Evolutionary conservation across 2,113 vertebrate species (phyloP).

Genomic region (Callithrix jacchus): DNA sequence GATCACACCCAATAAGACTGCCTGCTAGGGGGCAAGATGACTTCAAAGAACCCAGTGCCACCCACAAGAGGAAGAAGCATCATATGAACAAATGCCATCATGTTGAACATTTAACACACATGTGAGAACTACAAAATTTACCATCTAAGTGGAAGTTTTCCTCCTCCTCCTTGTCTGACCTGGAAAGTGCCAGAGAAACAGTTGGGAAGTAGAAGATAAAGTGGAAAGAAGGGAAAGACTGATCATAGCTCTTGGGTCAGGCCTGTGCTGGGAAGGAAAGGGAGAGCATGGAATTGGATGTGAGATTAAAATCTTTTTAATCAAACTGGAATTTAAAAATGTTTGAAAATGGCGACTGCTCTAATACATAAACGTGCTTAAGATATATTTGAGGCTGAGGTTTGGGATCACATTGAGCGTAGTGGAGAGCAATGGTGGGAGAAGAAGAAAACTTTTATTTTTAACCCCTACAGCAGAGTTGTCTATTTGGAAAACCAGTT

Average conservation of each 20-base stretch:
- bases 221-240: background rate
- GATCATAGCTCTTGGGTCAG: background rate
- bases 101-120: background rate
- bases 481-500: background rate
- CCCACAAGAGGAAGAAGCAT: background rate
- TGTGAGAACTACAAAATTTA: background rate
- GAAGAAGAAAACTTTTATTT: background rate
- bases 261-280: background rate
- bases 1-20: background rate
- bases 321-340: background rate
- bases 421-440: background rate
- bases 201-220: background rate
- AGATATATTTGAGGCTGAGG: background rate
- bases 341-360: background rate
- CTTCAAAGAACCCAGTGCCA: background rate
- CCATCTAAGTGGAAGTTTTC: background rate
- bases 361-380: background rate
- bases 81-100: background rate
- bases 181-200: background rate
- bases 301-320: background rate
- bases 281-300: background rate
- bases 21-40: background rate
- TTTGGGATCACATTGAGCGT: background rate
- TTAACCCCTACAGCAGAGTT: background rate
- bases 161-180: background rate